Base-by-base conservation (phyloP, 1,140 invertebrate species). In the Panagrolaimus sp. region DNA sequence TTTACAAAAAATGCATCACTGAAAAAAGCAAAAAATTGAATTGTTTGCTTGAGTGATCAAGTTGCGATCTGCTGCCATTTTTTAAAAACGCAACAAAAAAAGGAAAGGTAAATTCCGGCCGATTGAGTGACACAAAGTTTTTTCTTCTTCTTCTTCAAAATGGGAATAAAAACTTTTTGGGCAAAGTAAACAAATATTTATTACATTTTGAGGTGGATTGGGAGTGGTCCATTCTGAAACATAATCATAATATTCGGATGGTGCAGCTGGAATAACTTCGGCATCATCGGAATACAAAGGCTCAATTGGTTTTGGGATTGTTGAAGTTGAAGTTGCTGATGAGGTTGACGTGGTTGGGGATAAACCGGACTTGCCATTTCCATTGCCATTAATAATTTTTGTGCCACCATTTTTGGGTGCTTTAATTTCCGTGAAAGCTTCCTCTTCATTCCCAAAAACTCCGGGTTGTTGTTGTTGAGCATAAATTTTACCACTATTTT, bases 201-300 rank as follows among this genome's bases (percentile, higher is more conserved):
- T 48, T 48, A 58, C 52, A 58, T 58, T 58, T 58, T n/a, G 15
- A 2, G 52, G 52, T 12, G 21, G 14, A n/a, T n/a, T 12, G 14
- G 52, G 21, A 10, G 52, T 58, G 0, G 21, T 28, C 21, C 21
- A 58, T 58, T 58, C 52, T 12, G 52, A 12, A 14, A 58, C 28
- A 28, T 58, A 58, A 58, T 58, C 52, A 58, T 58, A 58, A 21
- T 58, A 58, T 21, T 58, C 52, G 14, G 52, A 28, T 12, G 21
- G 21, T n/a, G 48, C 48, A 3, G n/a, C 1, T 24, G 15, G 52
- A 0, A 17, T n/a, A 48, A 1, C 21, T 58, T 58, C 52, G 28
- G 3, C 21, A 58, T 58, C 52, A 28, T 58, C 52, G 0, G 52
- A 12, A 21, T 58, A 58, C 15, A 58, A n/a, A n/a, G 52, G 52